A percentile compares a stretch with the other conserved stretches of the same genome.
These are phyloP conservation scores for Ranitomeya imitator DNA, from an alignment of 2,113 vertebrate species.

Conservation along the genomic window DNA sequence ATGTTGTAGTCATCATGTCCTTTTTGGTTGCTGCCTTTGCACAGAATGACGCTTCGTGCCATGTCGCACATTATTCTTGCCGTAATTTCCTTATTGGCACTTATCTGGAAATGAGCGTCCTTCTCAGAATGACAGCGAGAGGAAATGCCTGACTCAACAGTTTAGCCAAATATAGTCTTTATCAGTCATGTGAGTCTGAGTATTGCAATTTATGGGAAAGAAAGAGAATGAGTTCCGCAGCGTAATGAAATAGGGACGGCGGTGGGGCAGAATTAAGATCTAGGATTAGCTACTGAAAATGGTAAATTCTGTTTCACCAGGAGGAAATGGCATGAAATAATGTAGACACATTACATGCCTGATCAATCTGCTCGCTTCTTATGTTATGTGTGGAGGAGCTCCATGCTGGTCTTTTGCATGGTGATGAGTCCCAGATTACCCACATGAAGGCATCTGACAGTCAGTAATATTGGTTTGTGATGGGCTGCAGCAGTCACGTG, in stretches of 20 bases:
- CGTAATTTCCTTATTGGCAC: conserved; percentile 13
- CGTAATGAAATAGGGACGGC: not conserved
- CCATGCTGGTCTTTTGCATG: no score
- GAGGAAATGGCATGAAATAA: no score
- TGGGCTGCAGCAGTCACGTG: no score
- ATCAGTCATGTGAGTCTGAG: not conserved
- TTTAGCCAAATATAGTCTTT: conserved; percentile 30
- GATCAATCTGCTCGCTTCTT: no score
- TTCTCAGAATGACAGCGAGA: conserved; percentile 30
- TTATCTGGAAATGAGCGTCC: conserved; percentile 33
- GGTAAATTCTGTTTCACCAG: no score
- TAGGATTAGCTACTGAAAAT: no score
- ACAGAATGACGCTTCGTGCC: not conserved
- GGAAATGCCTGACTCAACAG: conserved; percentile 33
- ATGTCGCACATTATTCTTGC: not conserved
- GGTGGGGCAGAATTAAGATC: not conserved
- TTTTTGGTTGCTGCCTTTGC: not conserved
- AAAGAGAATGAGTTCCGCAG: not conserved
- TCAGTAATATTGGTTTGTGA: no score
- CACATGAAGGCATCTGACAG: no score
- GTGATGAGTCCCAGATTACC: no score
- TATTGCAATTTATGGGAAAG: not conserved
- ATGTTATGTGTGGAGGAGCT: no score
- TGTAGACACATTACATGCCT: no score
- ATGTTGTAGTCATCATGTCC: not conserved